These are phyloP conservation scores for Heliothis virescens DNA, from an alignment of 1,140 invertebrate species.

Conservation along the genomic window DNA sequence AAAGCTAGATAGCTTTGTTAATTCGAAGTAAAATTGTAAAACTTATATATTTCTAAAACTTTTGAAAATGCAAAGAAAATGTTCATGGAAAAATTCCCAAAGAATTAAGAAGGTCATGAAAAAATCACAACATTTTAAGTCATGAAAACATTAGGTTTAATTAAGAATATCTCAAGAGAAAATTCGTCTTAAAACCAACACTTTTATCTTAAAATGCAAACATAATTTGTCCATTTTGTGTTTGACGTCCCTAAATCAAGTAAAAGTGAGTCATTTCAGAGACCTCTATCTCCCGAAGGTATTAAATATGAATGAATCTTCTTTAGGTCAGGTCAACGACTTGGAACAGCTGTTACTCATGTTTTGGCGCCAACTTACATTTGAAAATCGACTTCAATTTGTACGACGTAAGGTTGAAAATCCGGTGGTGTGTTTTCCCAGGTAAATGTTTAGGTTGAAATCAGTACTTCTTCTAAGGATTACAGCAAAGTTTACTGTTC, in stretches of 20 bases:
- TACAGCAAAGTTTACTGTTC: slow-evolving; percentile 2
- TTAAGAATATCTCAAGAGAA: background rate
- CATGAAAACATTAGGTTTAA: background rate
- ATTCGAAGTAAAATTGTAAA: too few relatives aligned
- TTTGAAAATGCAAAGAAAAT: too few relatives aligned
- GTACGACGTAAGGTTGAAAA: background rate
- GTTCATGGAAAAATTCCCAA: too few relatives aligned
- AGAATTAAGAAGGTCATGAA: too few relatives aligned
- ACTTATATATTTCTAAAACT: too few relatives aligned
- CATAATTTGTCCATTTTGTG: slow-evolving; percentile 32
- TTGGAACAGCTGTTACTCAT: slow-evolving; percentile 26
- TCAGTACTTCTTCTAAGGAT: slow-evolving; percentile 17
- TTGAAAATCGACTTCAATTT: background rate
- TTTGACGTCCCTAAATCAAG: slow-evolving; percentile 13
- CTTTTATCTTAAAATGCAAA: slow-evolving; percentile 19
- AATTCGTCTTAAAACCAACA: slow-evolving; percentile 2
- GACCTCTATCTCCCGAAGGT: slow-evolving; percentile 26
- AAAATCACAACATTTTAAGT: background rate
- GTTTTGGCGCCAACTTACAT: slow-evolving; percentile 1
- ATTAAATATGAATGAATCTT: slow-evolving; percentile 45
- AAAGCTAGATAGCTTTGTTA: too few relatives aligned
- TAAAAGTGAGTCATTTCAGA: slow-evolving; percentile 35
- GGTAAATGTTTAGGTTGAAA: slow-evolving; percentile 17
- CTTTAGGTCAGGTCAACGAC: slow-evolving; percentile 43
- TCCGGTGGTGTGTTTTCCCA: background rate